Evolutionary conservation across 2,113 vertebrate species (phyloP).

Genomic region (Amphiprion percula): DNA sequence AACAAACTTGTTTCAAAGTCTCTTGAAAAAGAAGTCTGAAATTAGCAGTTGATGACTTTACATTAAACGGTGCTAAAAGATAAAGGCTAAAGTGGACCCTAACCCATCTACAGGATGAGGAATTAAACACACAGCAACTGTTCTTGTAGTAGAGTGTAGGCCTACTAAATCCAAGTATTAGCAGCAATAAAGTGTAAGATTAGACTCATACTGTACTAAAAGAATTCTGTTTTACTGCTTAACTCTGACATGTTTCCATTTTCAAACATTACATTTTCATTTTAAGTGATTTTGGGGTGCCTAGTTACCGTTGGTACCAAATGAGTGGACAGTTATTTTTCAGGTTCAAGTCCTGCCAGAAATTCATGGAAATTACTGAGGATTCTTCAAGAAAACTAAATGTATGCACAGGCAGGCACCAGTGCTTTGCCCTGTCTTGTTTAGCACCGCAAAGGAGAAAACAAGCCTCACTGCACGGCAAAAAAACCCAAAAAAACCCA

Average conservation of each 20-base stretch:
- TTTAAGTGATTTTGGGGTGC: neutral
- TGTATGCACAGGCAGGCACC: neutral
- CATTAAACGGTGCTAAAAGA: no score
- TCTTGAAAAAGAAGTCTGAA: neutral
- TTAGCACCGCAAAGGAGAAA: constrained; percentile 3
- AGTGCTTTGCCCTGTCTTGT: neutral
- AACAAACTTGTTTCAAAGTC: neutral
- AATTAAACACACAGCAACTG: neutral
- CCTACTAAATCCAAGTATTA: neutral
- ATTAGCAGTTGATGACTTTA: neutral
- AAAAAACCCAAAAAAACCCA: neutral
- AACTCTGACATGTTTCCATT: neutral
- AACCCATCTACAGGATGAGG: neutral
- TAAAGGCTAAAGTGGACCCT: no score
- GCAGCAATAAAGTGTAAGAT: no score
- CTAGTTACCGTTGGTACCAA: neutral
- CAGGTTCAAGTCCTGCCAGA: neutral
- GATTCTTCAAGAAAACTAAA: neutral
- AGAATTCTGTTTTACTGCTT: no score
- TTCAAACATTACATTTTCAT: neutral
- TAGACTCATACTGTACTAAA: no score
- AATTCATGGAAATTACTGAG: neutral
- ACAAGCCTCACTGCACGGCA: constrained; percentile 8
- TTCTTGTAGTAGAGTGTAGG: neutral
- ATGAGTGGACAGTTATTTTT: neutral